A percentile compares a stretch with the other conserved stretches of the same genome.
Evolutionary conservation across 2,888 invertebrate species (phyloP).

Genomic region (Nephrotoma flavescens): DNA sequence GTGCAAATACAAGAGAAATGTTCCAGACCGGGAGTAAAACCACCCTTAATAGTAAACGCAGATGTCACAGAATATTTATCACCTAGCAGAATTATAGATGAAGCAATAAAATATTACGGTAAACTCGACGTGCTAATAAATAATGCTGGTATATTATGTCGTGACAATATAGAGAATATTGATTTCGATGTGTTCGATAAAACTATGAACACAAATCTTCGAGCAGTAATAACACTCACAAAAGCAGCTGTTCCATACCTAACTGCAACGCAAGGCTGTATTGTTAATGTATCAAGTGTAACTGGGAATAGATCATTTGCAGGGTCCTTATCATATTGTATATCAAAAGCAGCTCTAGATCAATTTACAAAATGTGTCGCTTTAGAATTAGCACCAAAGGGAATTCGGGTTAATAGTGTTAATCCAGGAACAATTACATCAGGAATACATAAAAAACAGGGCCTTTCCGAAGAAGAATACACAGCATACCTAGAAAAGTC

Average conservation of each 20-base stretch:
- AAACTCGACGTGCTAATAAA: constrained; percentile 61
- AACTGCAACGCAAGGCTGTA: constrained; percentile 55
- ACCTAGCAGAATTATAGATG: constrained; percentile 46
- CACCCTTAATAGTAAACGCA: constrained; percentile 35
- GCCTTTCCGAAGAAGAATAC: constrained; percentile 59
- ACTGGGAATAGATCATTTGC: constrained; percentile 72
- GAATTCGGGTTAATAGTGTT: constrained; percentile 70
- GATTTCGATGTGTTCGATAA: constrained; percentile 65
- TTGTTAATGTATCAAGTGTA: constrained; percentile 84
- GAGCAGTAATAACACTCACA: constrained; percentile 55
- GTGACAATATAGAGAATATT: constrained; percentile 66
- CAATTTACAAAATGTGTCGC: constrained; percentile 79
- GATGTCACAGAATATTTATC: constrained; percentile 52
- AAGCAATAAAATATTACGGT: constrained; percentile 46
- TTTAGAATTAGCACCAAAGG: constrained; percentile 58
- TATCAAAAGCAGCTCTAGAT: constrained; percentile 82
- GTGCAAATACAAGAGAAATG: constrained; percentile 41
- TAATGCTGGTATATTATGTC: constrained; percentile 63
- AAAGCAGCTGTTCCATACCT: constrained; percentile 67
- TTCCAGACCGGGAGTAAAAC: constrained; percentile 30
- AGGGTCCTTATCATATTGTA: constrained; percentile 67
- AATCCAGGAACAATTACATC: constrained; percentile 80
- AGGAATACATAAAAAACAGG: constrained; percentile 58
- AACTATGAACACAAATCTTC: constrained; percentile 68
- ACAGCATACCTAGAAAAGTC: constrained; percentile 59